phyloP scores from a whole-genome alignment of 2,888 invertebrate genomes.

The Drosophila cracens region DNA sequence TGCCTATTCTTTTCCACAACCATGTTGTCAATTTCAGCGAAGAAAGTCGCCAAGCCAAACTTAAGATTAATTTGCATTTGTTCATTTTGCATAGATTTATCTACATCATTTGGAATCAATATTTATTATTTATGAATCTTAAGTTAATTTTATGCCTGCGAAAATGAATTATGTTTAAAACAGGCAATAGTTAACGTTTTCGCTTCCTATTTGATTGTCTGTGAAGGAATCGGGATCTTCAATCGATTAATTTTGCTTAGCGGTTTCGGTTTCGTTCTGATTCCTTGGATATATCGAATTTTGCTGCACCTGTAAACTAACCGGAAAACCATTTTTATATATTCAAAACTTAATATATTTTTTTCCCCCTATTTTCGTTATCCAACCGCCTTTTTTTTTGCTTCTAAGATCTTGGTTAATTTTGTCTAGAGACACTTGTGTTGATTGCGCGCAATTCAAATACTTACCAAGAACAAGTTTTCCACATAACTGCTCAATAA shows the following conservation, averaged over 20 bases:
- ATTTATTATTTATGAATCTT: neutral
- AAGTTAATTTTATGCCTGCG: neutral
- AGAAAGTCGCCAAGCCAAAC: conserved; percentile 4
- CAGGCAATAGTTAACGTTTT: neutral
- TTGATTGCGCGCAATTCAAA: conserved; percentile 28
- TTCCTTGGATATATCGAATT: neutral
- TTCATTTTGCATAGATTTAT: conserved; percentile 8
- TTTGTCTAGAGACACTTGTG: conserved; percentile 33
- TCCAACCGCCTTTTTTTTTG: neutral
- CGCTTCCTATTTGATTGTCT: neutral
- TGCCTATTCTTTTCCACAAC: neutral
- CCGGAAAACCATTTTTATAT: neutral
- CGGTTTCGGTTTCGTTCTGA: neutral
- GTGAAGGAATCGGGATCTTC: neutral
- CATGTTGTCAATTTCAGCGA: conserved; percentile 12
- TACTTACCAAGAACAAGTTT: conserved; percentile 44
- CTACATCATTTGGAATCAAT: neutral
- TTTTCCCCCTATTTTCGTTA: neutral
- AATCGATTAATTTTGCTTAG: neutral
- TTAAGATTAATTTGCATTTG: conserved; percentile 16
- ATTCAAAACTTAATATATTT: neutral
- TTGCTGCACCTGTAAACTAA: neutral
- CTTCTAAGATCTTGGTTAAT: conserved; percentile 2
- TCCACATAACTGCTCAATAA: conserved; percentile 49
- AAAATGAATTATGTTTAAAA: neutral